phyloP scores from a whole-genome alignment of 2,888 invertebrate genomes.

The Carterocephalus palaemon region DNA sequence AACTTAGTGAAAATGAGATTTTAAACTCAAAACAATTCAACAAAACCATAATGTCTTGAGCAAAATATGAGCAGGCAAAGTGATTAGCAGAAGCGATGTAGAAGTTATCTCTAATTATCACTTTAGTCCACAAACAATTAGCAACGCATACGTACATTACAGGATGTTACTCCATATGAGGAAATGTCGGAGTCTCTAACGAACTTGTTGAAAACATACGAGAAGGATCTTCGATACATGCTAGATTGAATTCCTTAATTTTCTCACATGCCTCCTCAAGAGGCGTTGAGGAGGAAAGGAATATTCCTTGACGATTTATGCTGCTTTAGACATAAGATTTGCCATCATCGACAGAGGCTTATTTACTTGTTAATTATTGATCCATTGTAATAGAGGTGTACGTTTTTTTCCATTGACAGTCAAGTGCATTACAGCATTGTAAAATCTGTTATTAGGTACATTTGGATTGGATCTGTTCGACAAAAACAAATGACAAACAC shows the following conservation, averaged over 20 bases:
- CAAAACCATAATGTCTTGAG: constrained; percentile 12
- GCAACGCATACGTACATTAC: constrained; percentile 32
- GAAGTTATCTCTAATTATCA: constrained; percentile 46
- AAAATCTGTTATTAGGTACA: too few species aligned
- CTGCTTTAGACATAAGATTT: too few species aligned
- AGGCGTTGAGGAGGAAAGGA: too few species aligned
- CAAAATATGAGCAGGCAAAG: constrained; percentile 47
- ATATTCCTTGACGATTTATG: too few species aligned
- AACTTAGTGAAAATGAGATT: not conserved
- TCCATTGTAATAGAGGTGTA: too few species aligned
- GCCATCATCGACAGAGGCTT: too few species aligned
- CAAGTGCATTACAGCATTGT: too few species aligned
- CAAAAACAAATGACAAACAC: too few species aligned
- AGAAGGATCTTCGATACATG: not conserved
- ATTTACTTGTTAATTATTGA: too few species aligned
- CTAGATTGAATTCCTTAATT: not conserved
- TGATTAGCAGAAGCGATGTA: constrained; percentile 53
- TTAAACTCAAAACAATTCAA: not conserved
- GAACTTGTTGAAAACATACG: constrained; percentile 28
- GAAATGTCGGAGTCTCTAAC: constrained; percentile 46
- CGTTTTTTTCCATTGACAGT: too few species aligned
- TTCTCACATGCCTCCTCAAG: too few species aligned
- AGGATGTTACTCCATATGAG: constrained; percentile 38
- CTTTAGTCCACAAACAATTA: constrained; percentile 52
- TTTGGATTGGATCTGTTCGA: too few species aligned